These are phyloP conservation scores for Atlantisia rogersi DNA, from an alignment of 2,113 vertebrate genomes.

Conservation along the genomic window DNA sequence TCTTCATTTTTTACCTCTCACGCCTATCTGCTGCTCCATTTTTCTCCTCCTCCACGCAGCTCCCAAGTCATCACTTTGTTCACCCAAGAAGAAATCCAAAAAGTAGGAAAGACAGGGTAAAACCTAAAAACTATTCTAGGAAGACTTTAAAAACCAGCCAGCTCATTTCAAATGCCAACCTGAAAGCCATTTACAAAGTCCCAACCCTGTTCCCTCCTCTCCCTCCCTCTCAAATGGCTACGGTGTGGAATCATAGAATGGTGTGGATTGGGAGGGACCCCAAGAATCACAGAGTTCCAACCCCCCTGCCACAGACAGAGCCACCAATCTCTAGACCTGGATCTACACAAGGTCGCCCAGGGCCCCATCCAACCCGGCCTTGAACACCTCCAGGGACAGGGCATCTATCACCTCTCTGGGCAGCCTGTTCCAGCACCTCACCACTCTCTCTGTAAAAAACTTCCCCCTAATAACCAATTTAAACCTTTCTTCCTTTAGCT, in stretches of 20 bases:
- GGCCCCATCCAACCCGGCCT: no score
- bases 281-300: no score
- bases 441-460: no score
- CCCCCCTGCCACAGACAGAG: no score
- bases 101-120: background rate
- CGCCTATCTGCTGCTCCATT: background rate
- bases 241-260: background rate
- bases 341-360: no score
- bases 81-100: background rate
- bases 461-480: no score
- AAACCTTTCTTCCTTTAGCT: no score
- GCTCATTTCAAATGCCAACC: background rate
- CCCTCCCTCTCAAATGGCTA: rapidly evolving
- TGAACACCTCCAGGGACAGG: no score
- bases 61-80: background rate
- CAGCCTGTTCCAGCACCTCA: no score
- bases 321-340: no score
- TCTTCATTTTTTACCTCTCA: background rate
- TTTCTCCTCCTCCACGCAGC: rapidly evolving
- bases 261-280: no score
- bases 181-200: background rate
- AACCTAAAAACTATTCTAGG: background rate
- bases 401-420: no score
- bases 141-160: background rate
- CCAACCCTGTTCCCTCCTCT: background rate